Evolutionary conservation across 1,140 invertebrate species (phyloP).

Genomic region (Gyrodactylus bullatarudis): DNA sequence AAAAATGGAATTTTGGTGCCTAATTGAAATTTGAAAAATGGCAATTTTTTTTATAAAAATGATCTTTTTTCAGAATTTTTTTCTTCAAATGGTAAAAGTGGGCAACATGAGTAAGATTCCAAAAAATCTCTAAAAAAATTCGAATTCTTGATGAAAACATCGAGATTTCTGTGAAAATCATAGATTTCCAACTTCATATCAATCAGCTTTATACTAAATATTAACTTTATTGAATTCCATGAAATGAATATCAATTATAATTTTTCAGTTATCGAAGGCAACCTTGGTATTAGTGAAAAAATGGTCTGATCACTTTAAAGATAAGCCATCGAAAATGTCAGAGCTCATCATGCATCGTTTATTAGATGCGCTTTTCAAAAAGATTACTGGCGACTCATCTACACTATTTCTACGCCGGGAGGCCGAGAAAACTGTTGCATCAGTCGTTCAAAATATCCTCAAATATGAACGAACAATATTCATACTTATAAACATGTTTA

Average conservation of each 20-base stretch:
- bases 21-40: too few species aligned
- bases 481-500: not conserved
- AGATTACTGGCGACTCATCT: not conserved
- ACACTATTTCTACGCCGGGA: not conserved
- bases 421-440: not conserved
- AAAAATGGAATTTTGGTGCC: too few species aligned
- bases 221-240: too few species aligned
- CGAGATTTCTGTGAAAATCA: too few species aligned
- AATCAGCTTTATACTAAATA: too few species aligned
- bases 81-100: too few species aligned
- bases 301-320: not conserved
- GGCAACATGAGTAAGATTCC: too few species aligned
- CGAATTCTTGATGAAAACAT: too few species aligned
- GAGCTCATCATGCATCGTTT: not conserved
- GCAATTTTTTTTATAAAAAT: too few species aligned
- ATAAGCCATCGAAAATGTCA: not conserved
- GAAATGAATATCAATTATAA: not conserved
- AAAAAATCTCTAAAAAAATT: too few species aligned
- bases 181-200: too few species aligned
- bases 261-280: not conserved
- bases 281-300: not conserved
- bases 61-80: too few species aligned
- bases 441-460: not conserved
- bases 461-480: not conserved
- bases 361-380: not conserved